Percentiles rank a stretch among this genome's conserved stretches.
phyloP scores from a whole-genome alignment of 2,797 vertebrate species.

The Syncerus caffer region DNA sequence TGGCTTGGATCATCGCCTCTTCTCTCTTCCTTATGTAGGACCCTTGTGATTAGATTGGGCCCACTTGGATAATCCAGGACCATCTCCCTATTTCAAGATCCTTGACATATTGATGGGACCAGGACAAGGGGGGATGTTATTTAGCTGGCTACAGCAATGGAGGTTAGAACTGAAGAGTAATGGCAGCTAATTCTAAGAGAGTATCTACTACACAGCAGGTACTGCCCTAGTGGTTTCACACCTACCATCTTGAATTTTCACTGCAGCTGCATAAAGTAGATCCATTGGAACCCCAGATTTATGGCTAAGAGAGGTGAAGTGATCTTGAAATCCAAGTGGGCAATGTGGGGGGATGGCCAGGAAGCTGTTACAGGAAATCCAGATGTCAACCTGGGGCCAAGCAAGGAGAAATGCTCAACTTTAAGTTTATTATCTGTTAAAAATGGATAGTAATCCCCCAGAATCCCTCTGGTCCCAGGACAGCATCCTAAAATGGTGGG shows the following conservation, averaged over 20 bases:
- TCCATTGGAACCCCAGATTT: not conserved
- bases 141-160: not conserved
- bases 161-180: not conserved
- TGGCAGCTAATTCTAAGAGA: not conserved
- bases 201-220: not conserved
- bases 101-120: not conserved
- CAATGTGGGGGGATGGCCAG: not conserved
- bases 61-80: not conserved
- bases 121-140: not conserved
- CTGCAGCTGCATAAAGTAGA: not conserved
- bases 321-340: not conserved
- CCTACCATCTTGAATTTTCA: not conserved
- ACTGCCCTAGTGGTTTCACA: not conserved
- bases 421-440: not conserved
- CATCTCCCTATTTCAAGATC: not conserved
- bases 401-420: not conserved
- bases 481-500: not conserved
- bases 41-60: not conserved
- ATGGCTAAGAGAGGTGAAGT: not conserved
- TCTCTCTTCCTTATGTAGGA: not conserved
- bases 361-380: not conserved
- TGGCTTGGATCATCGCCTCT: not conserved
- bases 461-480: not conserved
- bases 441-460: not conserved
- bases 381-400: not conserved